A percentile compares a stretch with the other conserved stretches of the same genome.
These are phyloP conservation scores for Scaptomyza caliginosa DNA, from an alignment of 2,888 invertebrate species.

Conservation along the genomic window DNA sequence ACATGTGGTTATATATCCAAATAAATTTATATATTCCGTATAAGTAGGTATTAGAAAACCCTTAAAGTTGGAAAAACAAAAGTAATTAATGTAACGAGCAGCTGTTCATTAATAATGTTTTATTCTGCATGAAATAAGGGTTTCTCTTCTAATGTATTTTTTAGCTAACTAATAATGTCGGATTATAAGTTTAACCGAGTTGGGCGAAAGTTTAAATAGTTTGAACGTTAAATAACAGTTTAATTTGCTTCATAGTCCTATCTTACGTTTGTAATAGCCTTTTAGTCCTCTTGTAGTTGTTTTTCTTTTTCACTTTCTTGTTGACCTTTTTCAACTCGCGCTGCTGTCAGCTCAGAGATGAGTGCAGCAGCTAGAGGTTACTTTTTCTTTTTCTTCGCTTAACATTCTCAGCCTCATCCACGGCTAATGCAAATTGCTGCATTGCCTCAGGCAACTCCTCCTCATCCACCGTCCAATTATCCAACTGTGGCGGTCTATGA, in stretches of 20 bases:
- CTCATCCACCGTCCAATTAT: constrained; percentile 68
- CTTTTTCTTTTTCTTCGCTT: constrained; percentile 77
- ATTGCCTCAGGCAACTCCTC: constrained; percentile 38
- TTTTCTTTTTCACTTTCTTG: background rate
- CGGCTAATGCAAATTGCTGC: constrained; percentile 55
- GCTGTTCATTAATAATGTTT: background rate
- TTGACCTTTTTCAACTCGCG: constrained; percentile 11
- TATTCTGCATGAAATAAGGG: background rate
- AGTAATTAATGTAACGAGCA: constrained; percentile 17
- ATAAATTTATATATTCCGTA: constrained; percentile 8
- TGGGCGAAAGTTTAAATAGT: background rate
- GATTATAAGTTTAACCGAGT: background rate
- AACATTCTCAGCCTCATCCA: constrained; percentile 57
- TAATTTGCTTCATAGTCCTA: constrained; percentile 12
- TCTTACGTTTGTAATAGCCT: background rate
- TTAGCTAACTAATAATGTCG: background rate
- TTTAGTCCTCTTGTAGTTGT: background rate
- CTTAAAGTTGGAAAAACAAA: constrained; percentile 3
- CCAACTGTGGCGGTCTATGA: constrained; percentile 75
- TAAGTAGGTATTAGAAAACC: background rate
- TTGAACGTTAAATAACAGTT: constrained; percentile 17
- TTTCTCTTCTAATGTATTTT: background rate
- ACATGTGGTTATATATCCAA: constrained; percentile 40
- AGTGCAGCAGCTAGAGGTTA: constrained; percentile 77
- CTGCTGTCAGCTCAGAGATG: constrained; percentile 51